Conservation (phyloP, 2,797 vertebrate genomes). For the Spea hammondii region DNA sequence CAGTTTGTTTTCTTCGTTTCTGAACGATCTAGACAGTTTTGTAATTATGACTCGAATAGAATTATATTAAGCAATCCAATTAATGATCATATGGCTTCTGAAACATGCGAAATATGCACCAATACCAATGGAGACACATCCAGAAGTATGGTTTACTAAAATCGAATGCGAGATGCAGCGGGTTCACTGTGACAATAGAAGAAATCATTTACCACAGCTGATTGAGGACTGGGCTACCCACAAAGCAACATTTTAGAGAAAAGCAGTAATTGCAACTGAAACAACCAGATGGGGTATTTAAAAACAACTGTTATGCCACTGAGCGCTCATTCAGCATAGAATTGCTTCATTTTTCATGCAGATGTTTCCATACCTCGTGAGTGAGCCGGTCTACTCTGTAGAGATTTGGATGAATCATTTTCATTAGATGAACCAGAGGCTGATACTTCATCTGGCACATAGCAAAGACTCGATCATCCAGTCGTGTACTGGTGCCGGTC, state of each 20-base stretch:
- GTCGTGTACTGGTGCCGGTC: constrained; percentile 85
- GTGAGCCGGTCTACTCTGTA: constrained; percentile 90
- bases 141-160: too few relatives aligned
- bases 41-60: too few relatives aligned
- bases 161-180: too few relatives aligned
- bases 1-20: too few relatives aligned
- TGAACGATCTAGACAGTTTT: too few relatives aligned
- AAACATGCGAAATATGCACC: too few relatives aligned
- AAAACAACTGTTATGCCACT: background rate
- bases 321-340: background rate
- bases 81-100: too few relatives aligned
- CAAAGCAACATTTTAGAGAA: background rate
- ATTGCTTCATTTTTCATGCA: constrained; percentile 31
- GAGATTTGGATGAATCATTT: constrained; percentile 87
- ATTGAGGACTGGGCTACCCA: background rate
- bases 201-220: background rate
- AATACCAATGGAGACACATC: too few relatives aligned
- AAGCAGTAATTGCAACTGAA: constrained; percentile 8
- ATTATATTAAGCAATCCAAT: too few relatives aligned
- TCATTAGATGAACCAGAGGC: constrained; percentile 88
- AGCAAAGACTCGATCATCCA: constrained; percentile 91
- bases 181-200: background rate
- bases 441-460: constrained; percentile 98
- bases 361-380: constrained; percentile 79
- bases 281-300: background rate